phyloP scores from a whole-genome alignment of 2,888 invertebrate species.

The Mythimna loreyi region DNA sequence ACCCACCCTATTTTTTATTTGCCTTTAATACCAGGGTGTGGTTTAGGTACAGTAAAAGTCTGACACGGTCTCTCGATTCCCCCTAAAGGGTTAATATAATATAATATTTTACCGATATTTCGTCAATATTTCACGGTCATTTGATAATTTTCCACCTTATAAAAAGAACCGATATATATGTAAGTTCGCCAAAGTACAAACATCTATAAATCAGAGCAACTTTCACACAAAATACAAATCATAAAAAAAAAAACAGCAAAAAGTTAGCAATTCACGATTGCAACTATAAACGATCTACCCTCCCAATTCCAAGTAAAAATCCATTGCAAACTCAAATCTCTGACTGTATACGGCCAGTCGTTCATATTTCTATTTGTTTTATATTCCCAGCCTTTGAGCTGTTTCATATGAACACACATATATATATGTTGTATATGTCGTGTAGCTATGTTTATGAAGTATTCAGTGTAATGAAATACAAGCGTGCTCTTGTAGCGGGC shows the following conservation, averaged over 20 bases:
- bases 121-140: too few relatives aligned
- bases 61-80: too few relatives aligned
- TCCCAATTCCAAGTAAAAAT: slow-evolving; percentile 9
- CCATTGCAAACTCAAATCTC: slow-evolving; percentile 3
- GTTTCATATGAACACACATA: neutral
- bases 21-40: too few relatives aligned
- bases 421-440: neutral
- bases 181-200: too few relatives aligned
- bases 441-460: slow-evolving; percentile 28
- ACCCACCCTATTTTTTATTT: too few relatives aligned
- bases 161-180: too few relatives aligned
- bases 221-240: too few relatives aligned
- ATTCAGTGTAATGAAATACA: slow-evolving; percentile 58
- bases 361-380: neutral
- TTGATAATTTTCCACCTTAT: too few relatives aligned
- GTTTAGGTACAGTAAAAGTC: too few relatives aligned
- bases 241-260: neutral
- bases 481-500: slow-evolving; percentile 37
- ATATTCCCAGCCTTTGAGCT: neutral
- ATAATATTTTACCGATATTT: too few relatives aligned
- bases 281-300: neutral
- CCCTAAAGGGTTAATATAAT: too few relatives aligned
- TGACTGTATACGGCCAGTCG: neutral
- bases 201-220: too few relatives aligned
- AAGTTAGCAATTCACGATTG: neutral